Percentiles rank a stretch among this genome's conserved stretches.
phyloP scores from a whole-genome alignment of 2,888 invertebrate genomes.

The Litoditis marina region DNA sequence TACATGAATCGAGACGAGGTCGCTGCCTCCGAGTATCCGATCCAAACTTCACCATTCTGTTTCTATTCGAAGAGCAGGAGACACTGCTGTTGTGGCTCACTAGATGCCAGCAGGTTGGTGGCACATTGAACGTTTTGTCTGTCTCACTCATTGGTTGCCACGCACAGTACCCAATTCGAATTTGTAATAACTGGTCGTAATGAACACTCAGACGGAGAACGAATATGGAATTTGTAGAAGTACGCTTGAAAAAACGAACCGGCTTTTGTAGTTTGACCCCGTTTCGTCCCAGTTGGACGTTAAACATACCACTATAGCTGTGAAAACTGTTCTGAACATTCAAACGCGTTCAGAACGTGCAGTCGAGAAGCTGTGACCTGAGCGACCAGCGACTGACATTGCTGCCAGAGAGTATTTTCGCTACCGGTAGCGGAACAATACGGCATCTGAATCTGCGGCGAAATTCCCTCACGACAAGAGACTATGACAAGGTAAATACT shows the following conservation, averaged over 20 bases:
- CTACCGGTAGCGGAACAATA: conserved; percentile 38
- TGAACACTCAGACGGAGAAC: too few relatives aligned
- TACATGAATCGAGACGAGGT: conserved; percentile 12
- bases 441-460: conserved; percentile 64
- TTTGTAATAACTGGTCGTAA: too few relatives aligned
- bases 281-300: too few relatives aligned
- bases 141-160: too few relatives aligned
- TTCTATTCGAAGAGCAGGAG: conserved; percentile 13
- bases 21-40: conserved; percentile 13
- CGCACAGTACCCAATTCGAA: too few relatives aligned
- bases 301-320: not conserved
- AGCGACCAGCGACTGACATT: conserved; percentile 65
- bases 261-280: too few relatives aligned
- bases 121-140: not conserved
- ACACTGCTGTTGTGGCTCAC: conserved; percentile 13
- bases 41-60: conserved; percentile 2
- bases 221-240: too few relatives aligned
- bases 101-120: conserved; percentile 13
- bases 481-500: too few relatives aligned
- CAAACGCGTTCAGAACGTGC: conserved; percentile 2
- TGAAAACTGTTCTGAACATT: not conserved
- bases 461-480: conserved; percentile 63
- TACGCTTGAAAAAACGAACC: too few relatives aligned
- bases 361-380: conserved; percentile 56
- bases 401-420: conserved; percentile 64